Conservation (phyloP, 2,113 vertebrate species). For the Aythya baeri region DNA sequence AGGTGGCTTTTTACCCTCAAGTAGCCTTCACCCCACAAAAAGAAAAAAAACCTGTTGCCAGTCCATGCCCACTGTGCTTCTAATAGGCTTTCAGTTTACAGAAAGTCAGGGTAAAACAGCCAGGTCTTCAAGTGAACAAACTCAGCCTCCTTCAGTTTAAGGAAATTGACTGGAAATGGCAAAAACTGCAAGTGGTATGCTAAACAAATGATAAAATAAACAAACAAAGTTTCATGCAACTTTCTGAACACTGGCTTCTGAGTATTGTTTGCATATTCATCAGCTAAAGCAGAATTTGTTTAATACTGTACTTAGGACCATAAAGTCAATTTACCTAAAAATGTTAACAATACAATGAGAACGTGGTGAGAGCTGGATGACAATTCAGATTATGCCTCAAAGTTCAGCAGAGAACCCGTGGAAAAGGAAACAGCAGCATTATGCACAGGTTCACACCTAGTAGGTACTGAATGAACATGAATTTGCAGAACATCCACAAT, state of each 20-base stretch:
- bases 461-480: slow-evolving; percentile 40
- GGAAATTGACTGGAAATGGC: background rate
- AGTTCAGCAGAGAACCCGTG: background rate
- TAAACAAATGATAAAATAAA: background rate
- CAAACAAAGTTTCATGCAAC: background rate
- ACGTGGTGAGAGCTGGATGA: slow-evolving; percentile 10
- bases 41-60: background rate
- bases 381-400: background rate
- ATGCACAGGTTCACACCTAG: slow-evolving; percentile 41
- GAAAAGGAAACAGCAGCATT: slow-evolving; percentile 25
- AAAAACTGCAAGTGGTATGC: background rate
- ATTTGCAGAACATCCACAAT: slow-evolving; percentile 30
- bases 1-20: background rate
- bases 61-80: background rate
- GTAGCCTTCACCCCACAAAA: background rate
- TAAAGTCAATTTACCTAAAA: slow-evolving; percentile 21
- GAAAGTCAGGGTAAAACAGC: background rate
- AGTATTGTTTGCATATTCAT: background rate
- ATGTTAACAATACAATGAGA: slow-evolving; percentile 1
- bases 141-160: background rate
- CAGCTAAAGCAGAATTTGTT: background rate
- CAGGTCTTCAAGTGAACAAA: background rate
- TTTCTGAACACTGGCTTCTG: background rate
- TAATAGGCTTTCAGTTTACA: slow-evolving; percentile 2
- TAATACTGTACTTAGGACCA: background rate